phyloP scores from a whole-genome alignment of 2,113 vertebrate genomes.

The Anser brachyrhynchus region DNA sequence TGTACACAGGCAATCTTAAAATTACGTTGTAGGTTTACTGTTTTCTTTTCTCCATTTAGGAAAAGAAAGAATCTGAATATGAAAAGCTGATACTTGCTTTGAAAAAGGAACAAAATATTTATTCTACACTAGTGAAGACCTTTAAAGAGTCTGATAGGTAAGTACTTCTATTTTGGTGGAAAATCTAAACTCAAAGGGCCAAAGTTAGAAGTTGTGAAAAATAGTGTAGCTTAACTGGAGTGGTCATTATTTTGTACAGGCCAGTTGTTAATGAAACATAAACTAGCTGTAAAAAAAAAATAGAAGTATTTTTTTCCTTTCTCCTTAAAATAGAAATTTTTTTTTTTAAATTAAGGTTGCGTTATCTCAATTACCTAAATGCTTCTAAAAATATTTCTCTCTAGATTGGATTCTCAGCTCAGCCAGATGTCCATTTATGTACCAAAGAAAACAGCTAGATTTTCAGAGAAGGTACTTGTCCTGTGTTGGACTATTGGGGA shows the following conservation, averaged over 20 bases:
- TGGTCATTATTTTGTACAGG: not conserved
- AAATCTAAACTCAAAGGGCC: not conserved
- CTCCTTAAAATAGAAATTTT: not conserved
- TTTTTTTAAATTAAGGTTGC: not conserved
- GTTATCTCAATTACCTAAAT: not conserved
- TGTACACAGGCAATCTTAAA: not conserved
- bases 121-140: constrained; percentile 84
- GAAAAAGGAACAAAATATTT: constrained; percentile 88
- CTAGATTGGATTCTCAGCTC: not conserved
- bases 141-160: constrained; percentile 90
- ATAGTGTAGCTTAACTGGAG: not conserved
- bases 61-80: constrained; percentile 80
- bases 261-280: not conserved
- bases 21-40: not conserved
- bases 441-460: not conserved
- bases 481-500: not conserved
- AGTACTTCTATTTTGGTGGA: not conserved
- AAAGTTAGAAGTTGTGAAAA: not conserved
- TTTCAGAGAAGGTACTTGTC: not conserved
- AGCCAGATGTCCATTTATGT: not conserved
- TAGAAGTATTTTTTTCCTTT: no score
- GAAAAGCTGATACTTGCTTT: constrained; percentile 83
- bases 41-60: constrained; percentile 64
- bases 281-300: no score
- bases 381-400: not conserved